Conservation (phyloP, 1,140 invertebrate species). For the Cotesia typhae region DNA sequence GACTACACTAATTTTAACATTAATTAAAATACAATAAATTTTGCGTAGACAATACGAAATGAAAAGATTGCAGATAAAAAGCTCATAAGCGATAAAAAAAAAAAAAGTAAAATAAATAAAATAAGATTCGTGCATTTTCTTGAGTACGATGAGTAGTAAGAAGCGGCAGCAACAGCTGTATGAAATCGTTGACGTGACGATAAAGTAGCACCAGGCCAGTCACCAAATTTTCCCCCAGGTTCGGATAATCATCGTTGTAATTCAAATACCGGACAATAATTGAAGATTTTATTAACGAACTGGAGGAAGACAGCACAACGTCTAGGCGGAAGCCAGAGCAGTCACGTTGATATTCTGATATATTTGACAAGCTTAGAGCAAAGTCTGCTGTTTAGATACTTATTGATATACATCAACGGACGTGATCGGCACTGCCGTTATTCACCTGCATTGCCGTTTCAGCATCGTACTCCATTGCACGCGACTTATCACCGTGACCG, state of each 20-base stretch:
- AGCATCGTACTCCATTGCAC: constrained; percentile 50
- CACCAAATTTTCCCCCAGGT: background rate
- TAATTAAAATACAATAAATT: background rate
- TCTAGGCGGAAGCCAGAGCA: constrained; percentile 35
- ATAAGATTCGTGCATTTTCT: background rate
- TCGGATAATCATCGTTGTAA: background rate
- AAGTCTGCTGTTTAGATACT: constrained; percentile 14
- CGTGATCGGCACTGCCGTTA: constrained; percentile 60
- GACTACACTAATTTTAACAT: background rate
- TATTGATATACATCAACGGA: constrained; percentile 50
- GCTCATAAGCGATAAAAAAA: background rate
- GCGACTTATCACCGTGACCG: constrained; percentile 46
- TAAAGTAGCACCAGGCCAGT: constrained; percentile 2
- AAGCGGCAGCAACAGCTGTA: background rate
- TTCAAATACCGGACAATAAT: background rate
- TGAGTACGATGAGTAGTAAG: background rate
- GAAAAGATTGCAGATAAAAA: background rate
- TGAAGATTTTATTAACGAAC: background rate
- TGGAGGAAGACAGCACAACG: constrained; percentile 16
- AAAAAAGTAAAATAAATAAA: background rate
- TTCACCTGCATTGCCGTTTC: constrained; percentile 61
- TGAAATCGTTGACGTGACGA: background rate
- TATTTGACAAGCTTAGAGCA: constrained; percentile 30
- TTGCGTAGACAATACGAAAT: background rate
- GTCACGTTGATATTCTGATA: constrained; percentile 28